Conservation (phyloP, 2,113 vertebrate genomes). For the Boleophthalmus pectinirostris region DNA sequence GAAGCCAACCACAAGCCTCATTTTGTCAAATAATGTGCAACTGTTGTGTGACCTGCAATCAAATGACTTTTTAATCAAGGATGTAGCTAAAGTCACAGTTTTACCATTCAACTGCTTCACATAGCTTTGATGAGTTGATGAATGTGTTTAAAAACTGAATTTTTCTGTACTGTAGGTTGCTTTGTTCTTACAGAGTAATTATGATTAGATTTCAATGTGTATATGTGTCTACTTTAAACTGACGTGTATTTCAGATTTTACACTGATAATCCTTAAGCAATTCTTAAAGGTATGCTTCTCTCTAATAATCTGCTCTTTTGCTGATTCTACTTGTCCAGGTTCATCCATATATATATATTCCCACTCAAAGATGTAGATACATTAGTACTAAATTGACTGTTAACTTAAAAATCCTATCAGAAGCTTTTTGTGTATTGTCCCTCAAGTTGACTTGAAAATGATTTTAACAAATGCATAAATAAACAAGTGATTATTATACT, state of each 20-base stretch:
- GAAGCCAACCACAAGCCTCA: slow-evolving; percentile 57
- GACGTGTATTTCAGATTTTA: background rate
- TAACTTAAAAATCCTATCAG: slow-evolving; percentile 27
- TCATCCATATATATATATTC: slow-evolving; percentile 1
- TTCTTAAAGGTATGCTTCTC: background rate
- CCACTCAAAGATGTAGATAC: background rate
- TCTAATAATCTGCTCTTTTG: slow-evolving; percentile 4
- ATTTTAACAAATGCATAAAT: slow-evolving; percentile 48
- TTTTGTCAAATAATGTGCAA: slow-evolving; percentile 29
- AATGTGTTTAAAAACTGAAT: slow-evolving; percentile 32
- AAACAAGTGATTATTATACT: slow-evolving; percentile 7
- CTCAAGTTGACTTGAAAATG: slow-evolving; percentile 34
- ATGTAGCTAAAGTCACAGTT: slow-evolving; percentile 28
- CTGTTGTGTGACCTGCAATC: slow-evolving; percentile 46
- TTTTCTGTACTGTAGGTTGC: slow-evolving; percentile 24
- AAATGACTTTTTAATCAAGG: slow-evolving; percentile 35
- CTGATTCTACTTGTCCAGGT: background rate
- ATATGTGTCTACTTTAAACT: slow-evolving; percentile 10
- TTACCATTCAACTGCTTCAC: slow-evolving; percentile 34
- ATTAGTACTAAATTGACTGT: slow-evolving; percentile 50
- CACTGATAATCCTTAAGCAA: background rate
- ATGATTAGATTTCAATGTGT: slow-evolving; percentile 9
- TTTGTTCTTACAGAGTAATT: slow-evolving; percentile 13
- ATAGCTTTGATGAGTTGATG: slow-evolving; percentile 36
- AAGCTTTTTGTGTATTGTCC: slow-evolving; percentile 37